Base-by-base conservation (phyloP, 2,888 invertebrate species). In the Andrena marginata region DNA sequence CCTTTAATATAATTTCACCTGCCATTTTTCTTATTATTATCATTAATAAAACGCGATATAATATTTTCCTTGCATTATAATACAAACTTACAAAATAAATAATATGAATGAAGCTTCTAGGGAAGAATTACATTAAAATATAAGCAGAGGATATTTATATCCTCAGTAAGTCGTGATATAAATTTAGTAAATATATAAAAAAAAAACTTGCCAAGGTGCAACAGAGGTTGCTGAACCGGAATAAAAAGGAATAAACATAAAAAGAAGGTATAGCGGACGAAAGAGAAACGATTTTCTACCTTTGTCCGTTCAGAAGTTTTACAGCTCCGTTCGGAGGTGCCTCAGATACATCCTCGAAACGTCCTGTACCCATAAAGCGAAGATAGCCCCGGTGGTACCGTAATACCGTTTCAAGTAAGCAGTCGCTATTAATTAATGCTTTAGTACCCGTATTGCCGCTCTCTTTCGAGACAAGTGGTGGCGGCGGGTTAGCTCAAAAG, bases 371-470 rank as follows among this genome's bases (percentile, higher is more conserved):
- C 85, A 88, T 88, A 88, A 88, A 88, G 85, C 83, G 80, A 79
- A 75, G 78, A 86, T 87, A 84, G 74, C 84, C 80, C 79, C 76
- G 69, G 76, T 80, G 62, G 76, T 79, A 81, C 74, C 77, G 77
- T 86, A 87, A 87, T 89, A 85, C 89, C 89, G 87, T 87, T 90
- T 86, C 82, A 62, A 89, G 87, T 87, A 85, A 90, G 88, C 89
- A 90, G 88, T 90, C 86, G 91, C 91, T 91, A 92, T 93, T 93
- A 93, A 93, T 93, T 93, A 93, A 91, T 90, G 91, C 91, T 92
- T 92, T 90, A 91, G 92, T 91, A 91, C 90, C 86, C 87, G 90
- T 86, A 87, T 87, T 87, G 89, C 87, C 86, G 82, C 54, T 86
- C 72, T 82, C 59, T 74, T 78, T 82, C 82, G 78, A 71, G 72